Evolutionary conservation across 2,113 vertebrate species (phyloP).

Genomic region (Eurystomus gularis): DNA sequence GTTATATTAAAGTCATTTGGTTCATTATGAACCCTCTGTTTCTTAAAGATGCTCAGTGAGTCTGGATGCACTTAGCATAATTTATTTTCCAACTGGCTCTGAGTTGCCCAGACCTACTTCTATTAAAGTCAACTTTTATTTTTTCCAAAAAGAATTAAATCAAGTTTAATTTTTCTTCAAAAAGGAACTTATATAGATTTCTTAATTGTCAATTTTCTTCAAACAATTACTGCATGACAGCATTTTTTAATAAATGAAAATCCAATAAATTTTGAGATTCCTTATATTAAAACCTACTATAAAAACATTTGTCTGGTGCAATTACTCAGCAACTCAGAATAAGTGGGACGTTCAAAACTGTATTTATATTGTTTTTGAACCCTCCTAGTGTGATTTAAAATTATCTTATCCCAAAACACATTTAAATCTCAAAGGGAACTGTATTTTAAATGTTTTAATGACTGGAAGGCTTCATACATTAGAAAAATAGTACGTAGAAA

Average conservation of each 20-base stretch:
- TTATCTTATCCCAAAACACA: slow-evolving; percentile 5
- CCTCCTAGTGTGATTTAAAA: slow-evolving; percentile 13
- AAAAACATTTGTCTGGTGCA: slow-evolving; percentile 26
- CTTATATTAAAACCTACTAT: slow-evolving; percentile 12
- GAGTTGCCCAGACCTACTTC: slow-evolving; percentile 20
- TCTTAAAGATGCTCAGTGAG: slow-evolving; percentile 43
- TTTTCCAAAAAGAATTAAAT: slow-evolving; percentile 4
- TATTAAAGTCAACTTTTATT: slow-evolving; percentile 36
- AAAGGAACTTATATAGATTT: slow-evolving; percentile 22
- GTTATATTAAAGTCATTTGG: slow-evolving; percentile 37
- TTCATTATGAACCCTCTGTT: slow-evolving; percentile 40
- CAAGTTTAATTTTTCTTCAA: slow-evolving; percentile 46
- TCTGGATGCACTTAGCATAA: slow-evolving; percentile 66
- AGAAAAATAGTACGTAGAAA: slow-evolving; percentile 7
- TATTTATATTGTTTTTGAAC: slow-evolving; percentile 23
- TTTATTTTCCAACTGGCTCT: slow-evolving; percentile 65
- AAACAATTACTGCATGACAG: slow-evolving; percentile 15
- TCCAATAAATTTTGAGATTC: slow-evolving; percentile 20
- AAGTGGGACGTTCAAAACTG: slow-evolving; percentile 20
- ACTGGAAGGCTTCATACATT: not conserved
- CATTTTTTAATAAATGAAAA: slow-evolving; percentile 47
- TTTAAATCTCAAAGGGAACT: not conserved
- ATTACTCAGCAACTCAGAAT: slow-evolving; percentile 10
- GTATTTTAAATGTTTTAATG: not conserved
- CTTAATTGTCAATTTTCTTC: slow-evolving; percentile 59